Evolutionary conservation across 2,797 vertebrate species (phyloP).

Genomic region (Gallinago solitaria): DNA sequence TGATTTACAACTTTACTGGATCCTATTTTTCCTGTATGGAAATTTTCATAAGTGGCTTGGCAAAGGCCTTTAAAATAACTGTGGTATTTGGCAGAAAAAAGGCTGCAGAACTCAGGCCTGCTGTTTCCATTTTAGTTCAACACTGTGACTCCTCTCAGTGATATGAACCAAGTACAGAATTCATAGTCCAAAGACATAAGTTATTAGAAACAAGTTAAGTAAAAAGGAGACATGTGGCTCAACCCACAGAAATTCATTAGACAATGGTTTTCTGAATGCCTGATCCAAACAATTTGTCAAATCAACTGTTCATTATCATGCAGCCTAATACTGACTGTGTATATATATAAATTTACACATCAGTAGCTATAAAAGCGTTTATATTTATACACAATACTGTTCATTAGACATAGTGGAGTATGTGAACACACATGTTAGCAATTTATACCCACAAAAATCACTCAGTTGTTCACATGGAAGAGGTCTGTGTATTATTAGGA

Average conservation of each 20-base stretch:
- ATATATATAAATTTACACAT: constrained; percentile 49
- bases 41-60: constrained; percentile 63
- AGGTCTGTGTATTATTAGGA: not conserved
- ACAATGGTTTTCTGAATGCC: constrained; percentile 6
- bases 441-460: not conserved
- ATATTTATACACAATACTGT: constrained; percentile 19
- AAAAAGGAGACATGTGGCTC: constrained; percentile 37
- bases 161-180: not conserved
- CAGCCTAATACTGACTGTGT: not conserved
- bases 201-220: constrained; percentile 35
- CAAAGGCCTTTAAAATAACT: constrained; percentile 48
- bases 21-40: constrained; percentile 16
- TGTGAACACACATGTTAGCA: constrained; percentile 26
- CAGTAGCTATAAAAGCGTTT: constrained; percentile 47
- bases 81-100: constrained; percentile 50
- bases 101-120: not conserved
- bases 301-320: constrained; percentile 37
- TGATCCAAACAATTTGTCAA: constrained; percentile 61
- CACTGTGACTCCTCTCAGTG: not conserved
- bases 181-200: constrained; percentile 17
- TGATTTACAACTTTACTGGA: constrained; percentile 31
- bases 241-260: constrained; percentile 51
- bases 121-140: constrained; percentile 57
- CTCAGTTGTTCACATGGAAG: constrained; percentile 14
- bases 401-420: not conserved